Evolutionary conservation across 2,797 vertebrate genomes (phyloP).

Genomic region (Emydoidea blandingii): DNA sequence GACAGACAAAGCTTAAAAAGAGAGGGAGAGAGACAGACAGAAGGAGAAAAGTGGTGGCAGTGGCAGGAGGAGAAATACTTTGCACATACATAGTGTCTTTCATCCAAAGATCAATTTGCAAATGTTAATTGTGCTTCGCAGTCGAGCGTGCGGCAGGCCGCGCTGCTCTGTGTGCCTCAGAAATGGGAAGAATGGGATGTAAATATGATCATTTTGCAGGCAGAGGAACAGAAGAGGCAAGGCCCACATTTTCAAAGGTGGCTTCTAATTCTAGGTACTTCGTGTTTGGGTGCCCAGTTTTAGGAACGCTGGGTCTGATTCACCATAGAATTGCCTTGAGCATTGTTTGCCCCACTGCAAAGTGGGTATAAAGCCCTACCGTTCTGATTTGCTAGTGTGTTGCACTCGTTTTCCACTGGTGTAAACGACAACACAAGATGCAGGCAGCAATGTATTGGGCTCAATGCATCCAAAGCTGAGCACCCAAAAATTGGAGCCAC

Average conservation of each 20-base stretch:
- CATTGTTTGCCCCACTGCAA: accelerated
- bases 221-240: not conserved
- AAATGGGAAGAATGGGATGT: not conserved
- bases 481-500: not conserved
- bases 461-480: not conserved
- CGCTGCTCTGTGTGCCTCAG: not conserved
- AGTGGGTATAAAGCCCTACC: accelerated
- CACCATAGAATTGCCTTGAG: not conserved
- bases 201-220: accelerated
- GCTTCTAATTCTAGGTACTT: not conserved
- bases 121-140: accelerated
- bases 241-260: not conserved
- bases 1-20: accelerated
- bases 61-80: not conserved
- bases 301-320: not conserved
- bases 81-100: accelerated
- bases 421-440: not conserved
- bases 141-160: accelerated
- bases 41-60: not conserved
- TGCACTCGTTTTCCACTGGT: not conserved
- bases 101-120: not conserved
- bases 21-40: not conserved
- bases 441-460: not conserved
- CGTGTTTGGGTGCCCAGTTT: not conserved
- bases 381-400: accelerated